Percentiles rank a stretch among this genome's conserved stretches.
phyloP scores from a whole-genome alignment of 1,140 invertebrate species.

The Phenacoccus solenopsis region DNA sequence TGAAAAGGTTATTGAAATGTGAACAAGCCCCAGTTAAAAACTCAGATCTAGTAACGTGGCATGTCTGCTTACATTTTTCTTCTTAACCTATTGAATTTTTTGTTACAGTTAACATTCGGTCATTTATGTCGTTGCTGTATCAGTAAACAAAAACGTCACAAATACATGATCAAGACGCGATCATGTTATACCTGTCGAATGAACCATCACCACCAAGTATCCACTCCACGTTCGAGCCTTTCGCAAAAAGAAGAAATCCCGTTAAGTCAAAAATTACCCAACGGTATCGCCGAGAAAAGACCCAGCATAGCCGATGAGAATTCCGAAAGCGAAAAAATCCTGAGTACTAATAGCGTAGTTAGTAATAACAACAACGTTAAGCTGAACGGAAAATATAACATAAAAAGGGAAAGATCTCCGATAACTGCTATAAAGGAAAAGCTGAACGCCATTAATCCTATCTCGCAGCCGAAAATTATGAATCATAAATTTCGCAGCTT shows the following conservation, averaged over 20 bases:
- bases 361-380: not conserved
- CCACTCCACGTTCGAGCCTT: constrained; percentile 5
- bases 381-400: not conserved
- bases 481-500: not conserved
- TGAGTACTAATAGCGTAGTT: not conserved
- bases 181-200: not conserved
- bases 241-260: constrained; percentile 9
- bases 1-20: no score
- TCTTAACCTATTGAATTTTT: no score
- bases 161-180: not conserved
- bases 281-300: not conserved
- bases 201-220: not conserved
- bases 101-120: not conserved
- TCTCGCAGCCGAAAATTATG: not conserved
- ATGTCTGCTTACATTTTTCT: no score
- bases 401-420: constrained; percentile 3
- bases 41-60: no score
- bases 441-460: not conserved
- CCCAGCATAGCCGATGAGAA: not conserved
- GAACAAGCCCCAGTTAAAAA: no score
- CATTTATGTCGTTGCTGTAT: not conserved
- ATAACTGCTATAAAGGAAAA: not conserved
- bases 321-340: not conserved
- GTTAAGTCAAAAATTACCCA: not conserved
- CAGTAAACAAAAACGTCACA: not conserved